These are phyloP conservation scores for Loripinus fragilis DNA, from an alignment of 2,888 invertebrate genomes.

Conservation along the genomic window DNA sequence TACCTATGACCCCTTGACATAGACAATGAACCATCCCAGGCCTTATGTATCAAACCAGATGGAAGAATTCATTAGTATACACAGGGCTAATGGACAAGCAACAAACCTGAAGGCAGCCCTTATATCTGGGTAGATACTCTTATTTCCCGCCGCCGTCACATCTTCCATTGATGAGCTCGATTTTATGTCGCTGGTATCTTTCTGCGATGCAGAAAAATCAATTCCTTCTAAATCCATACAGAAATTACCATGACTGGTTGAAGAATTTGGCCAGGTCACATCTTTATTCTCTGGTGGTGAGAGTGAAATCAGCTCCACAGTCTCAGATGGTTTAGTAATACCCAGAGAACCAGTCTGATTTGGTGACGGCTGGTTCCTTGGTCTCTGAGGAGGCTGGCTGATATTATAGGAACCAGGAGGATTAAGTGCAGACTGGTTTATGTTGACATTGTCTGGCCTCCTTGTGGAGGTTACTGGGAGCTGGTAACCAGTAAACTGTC, in stretches of 20 bases:
- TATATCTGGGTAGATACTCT: slow-evolving; percentile 74
- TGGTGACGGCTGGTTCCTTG: not conserved
- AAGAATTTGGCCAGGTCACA: not conserved
- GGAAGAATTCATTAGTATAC: too few species aligned
- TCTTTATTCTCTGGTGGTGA: slow-evolving; percentile 25
- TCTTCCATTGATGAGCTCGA: slow-evolving; percentile 53
- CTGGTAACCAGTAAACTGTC: slow-evolving; percentile 21
- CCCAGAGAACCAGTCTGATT: not conserved
- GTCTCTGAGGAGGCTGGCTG: not conserved
- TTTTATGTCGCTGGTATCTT: slow-evolving; percentile 18
- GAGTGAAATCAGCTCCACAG: slow-evolving; percentile 29
- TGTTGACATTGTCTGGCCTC: not conserved
- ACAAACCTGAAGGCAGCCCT: slow-evolving; percentile 72
- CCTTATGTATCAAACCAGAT: too few species aligned
- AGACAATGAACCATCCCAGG: too few species aligned
- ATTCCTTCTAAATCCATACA: slow-evolving; percentile 72
- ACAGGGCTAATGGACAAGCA: not conserved
- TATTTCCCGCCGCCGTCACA: slow-evolving; percentile 32
- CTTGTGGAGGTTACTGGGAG: not conserved
- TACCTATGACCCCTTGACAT: too few species aligned
- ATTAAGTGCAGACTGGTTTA: not conserved
- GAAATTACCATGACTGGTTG: slow-evolving; percentile 24
- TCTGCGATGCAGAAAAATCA: slow-evolving; percentile 58
- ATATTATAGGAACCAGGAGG: slow-evolving; percentile 1
- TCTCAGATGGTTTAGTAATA: not conserved